Evolutionary conservation across 1,140 invertebrate species (phyloP).

Genomic region (Drosophila arawakana): DNA sequence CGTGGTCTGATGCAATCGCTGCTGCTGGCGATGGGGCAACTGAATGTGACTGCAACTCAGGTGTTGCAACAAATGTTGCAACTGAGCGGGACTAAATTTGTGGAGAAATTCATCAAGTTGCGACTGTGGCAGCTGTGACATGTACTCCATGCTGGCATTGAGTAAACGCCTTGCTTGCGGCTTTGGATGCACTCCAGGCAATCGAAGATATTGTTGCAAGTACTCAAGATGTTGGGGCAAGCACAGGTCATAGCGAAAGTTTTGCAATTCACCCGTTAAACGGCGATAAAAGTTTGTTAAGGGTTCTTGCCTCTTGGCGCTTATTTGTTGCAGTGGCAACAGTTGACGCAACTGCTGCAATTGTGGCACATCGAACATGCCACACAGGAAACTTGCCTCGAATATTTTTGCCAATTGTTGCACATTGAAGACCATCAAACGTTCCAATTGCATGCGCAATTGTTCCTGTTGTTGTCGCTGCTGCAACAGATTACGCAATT

Average conservation of each 20-base stretch:
- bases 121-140: background rate
- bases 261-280: background rate
- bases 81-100: background rate
- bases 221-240: background rate
- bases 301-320: background rate
- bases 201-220: background rate
- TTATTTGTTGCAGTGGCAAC: background rate
- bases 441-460: background rate
- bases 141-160: slow-evolving; percentile 3
- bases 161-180: slow-evolving; percentile 6
- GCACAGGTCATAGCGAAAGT: slow-evolving; percentile 10
- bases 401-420: background rate
- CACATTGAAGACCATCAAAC: background rate
- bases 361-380: background rate
- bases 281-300: slow-evolving; percentile 6
- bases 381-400: slow-evolving; percentile 7
- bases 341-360: slow-evolving; percentile 7
- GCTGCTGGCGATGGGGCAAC: background rate
- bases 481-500: background rate
- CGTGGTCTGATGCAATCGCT: background rate
- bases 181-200: slow-evolving; percentile 1
- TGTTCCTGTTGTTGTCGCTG: background rate
- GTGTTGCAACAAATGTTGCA: background rate
- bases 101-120: background rate
- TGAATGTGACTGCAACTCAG: background rate